These are phyloP conservation scores for Zelleria hepariella DNA, from an alignment of 2,888 invertebrate genomes.

Conservation along the genomic window DNA sequence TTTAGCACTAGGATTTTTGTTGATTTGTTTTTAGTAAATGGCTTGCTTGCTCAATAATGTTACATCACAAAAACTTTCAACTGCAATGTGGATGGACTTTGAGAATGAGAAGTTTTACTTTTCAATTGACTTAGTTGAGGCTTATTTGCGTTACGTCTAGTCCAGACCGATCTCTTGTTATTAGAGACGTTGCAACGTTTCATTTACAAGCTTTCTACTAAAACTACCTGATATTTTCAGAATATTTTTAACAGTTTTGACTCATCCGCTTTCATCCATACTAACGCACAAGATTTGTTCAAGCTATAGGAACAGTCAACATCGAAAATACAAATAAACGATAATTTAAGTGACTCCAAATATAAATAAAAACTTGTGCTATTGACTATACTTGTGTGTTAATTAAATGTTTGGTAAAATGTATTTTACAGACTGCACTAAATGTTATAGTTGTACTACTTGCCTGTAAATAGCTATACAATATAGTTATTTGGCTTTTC, in stretches of 20 bases:
- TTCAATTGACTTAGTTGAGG: slow-evolving; percentile 41
- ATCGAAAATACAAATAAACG: too few species aligned
- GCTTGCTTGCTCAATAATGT: slow-evolving; percentile 18
- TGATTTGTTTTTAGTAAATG: slow-evolving; percentile 16
- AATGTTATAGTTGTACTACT: too few species aligned
- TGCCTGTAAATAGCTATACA: too few species aligned
- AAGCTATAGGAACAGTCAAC: not conserved
- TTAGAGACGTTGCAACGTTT: slow-evolving; percentile 22
- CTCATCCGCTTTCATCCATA: not conserved
- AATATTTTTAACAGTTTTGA: not conserved
- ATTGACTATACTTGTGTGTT: too few species aligned
- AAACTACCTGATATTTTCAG: not conserved
- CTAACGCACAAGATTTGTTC: not conserved
- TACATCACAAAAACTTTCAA: slow-evolving; percentile 18
- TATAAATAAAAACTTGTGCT: too few species aligned
- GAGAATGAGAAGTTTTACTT: slow-evolving; percentile 19
- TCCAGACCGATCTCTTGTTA: slow-evolving; percentile 36
- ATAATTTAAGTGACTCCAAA: too few species aligned
- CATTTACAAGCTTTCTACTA: not conserved
- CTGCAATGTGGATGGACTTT: not conserved
- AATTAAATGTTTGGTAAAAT: too few species aligned
- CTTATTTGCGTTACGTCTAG: slow-evolving; percentile 34
- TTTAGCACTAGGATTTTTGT: slow-evolving; percentile 23
- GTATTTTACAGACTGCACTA: too few species aligned
- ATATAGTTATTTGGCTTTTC: too few species aligned